Evolutionary conservation across 1,140 invertebrate genomes (phyloP).

Genomic region (Lepidurus apus): DNA sequence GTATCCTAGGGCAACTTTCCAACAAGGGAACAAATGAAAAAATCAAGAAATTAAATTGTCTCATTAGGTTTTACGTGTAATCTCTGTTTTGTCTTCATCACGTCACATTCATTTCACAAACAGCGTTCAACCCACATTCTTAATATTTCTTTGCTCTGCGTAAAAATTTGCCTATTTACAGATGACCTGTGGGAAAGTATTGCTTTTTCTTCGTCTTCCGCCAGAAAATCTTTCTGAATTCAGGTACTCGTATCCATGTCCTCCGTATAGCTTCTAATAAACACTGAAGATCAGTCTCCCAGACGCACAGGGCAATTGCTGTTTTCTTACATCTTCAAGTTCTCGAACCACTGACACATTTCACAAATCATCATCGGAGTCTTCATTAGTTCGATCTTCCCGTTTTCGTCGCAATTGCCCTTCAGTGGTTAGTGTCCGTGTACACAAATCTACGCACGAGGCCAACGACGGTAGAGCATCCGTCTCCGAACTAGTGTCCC

Average conservation of each 20-base stretch:
- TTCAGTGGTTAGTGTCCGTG: slow-evolving; percentile 83
- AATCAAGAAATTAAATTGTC: background rate
- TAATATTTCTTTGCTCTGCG: background rate
- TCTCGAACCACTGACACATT: no score
- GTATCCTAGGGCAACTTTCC: background rate
- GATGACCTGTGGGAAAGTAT: background rate
- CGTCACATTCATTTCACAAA: background rate
- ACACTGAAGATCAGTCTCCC: background rate
- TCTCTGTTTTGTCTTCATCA: background rate
- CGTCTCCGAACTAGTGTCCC: slow-evolving; percentile 55
- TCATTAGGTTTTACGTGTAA: background rate
- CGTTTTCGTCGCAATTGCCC: slow-evolving; percentile 74
- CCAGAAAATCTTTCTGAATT: background rate
- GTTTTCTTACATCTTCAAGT: no score
- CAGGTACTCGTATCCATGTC: background rate
- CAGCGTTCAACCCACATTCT: background rate
- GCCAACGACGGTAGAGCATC: slow-evolving; percentile 53
- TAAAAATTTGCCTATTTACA: background rate
- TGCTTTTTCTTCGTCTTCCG: background rate
- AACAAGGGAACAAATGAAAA: background rate
- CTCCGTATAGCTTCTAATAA: background rate
- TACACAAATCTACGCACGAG: slow-evolving; percentile 76
- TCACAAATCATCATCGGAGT: background rate
- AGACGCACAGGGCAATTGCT: no score
- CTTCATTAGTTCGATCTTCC: slow-evolving; percentile 54